Percentiles rank a stretch among this genome's conserved stretches.
Conservation (phyloP, 2,797 vertebrate genomes). For the Numenius phaeopus region DNA sequence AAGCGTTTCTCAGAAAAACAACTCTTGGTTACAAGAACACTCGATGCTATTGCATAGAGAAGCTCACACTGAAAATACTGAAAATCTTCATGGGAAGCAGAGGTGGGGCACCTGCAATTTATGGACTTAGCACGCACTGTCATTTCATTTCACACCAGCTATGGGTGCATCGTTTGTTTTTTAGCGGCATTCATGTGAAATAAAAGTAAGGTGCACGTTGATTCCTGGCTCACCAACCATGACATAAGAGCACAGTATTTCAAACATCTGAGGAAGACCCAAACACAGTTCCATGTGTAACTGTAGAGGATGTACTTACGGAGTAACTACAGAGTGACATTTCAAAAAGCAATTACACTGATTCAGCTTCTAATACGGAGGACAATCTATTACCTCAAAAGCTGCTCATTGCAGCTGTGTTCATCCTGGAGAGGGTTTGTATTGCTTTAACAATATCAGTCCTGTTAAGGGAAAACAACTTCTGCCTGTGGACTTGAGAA, state of each 20-base stretch:
- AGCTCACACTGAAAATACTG: not conserved
- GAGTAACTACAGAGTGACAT: not conserved
- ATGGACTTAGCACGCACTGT: rapidly evolving
- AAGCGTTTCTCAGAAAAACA: not conserved
- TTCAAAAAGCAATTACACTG: not conserved
- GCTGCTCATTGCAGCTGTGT: not conserved
- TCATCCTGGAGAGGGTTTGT: not conserved
- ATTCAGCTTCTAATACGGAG: not conserved
- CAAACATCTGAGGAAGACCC: not conserved
- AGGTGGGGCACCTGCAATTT: not conserved
- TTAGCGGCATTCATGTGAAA: not conserved
- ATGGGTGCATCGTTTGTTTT: not conserved
- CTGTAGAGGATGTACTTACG: not conserved
- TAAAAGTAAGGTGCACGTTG: not conserved
- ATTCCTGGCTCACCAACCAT: not conserved
- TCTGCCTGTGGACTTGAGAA: not conserved
- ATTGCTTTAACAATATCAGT: not conserved
- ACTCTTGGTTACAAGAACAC: not conserved
- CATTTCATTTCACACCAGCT: not conserved
- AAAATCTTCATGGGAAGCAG: not conserved
- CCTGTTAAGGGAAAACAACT: not conserved
- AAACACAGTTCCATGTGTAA: not conserved
- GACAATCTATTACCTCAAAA: not conserved
- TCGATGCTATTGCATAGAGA: not conserved
- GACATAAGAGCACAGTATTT: not conserved